Evolutionary conservation across 2,888 invertebrate species (phyloP).

Genomic region (Trichacis sp.): DNA sequence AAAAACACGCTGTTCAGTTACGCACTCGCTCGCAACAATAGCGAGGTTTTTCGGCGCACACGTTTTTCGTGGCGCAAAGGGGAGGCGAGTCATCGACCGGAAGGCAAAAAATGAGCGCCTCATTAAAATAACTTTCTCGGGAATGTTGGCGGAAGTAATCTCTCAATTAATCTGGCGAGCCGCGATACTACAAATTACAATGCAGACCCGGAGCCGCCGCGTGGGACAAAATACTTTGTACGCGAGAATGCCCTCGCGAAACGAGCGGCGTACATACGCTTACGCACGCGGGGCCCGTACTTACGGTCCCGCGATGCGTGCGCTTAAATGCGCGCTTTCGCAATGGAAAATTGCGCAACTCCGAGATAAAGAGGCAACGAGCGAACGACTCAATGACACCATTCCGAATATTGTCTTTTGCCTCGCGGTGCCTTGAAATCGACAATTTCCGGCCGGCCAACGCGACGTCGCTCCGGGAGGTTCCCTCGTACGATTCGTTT

Average conservation of each 20-base stretch:
- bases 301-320: conserved; percentile 11
- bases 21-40: too few species aligned
- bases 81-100: neutral
- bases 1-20: too few species aligned
- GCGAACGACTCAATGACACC: conserved; percentile 5
- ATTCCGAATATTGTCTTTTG: neutral
- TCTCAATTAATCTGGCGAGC: conserved; percentile 32
- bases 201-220: conserved; percentile 24
- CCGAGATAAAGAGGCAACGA: conserved; percentile 16
- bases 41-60: neutral
- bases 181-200: conserved; percentile 23
- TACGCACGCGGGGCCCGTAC: conserved; percentile 21
- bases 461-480: conserved; percentile 5
- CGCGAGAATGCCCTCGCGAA: too few species aligned
- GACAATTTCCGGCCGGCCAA: neutral
- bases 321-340: conserved; percentile 31
- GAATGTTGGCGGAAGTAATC: conserved; percentile 35
- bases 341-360: conserved; percentile 27
- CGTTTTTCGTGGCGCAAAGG: neutral
- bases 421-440: neutral
- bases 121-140: conserved; percentile 10
- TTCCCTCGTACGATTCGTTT: neutral
- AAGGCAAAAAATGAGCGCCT: neutral
- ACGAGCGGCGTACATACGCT: conserved; percentile 23
- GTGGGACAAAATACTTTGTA: conserved; percentile 24